Evolutionary conservation across 1,140 invertebrate species (phyloP).

Genomic region (Caenorhabditis tropicalis): DNA sequence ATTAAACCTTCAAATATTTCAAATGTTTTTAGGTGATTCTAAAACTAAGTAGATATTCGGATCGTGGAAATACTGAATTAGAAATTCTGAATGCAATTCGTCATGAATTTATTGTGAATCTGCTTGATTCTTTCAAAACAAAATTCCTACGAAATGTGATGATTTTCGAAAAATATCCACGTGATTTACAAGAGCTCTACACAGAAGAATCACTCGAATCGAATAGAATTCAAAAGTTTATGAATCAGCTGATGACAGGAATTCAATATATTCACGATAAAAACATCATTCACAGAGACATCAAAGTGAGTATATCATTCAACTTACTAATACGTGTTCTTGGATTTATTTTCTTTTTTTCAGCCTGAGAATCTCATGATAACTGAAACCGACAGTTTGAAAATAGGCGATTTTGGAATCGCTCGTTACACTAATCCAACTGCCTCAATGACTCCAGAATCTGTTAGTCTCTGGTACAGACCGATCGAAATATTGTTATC

Average conservation of each 20-base stretch:
- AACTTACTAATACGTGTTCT: too few species aligned
- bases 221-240: not conserved
- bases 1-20: not conserved
- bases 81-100: not conserved
- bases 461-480: not conserved
- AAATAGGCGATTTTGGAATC: not conserved
- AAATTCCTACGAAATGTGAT: not conserved
- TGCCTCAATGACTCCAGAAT: not conserved
- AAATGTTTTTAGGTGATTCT: not conserved
- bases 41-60: not conserved
- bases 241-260: not conserved
- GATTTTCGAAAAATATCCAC: not conserved
- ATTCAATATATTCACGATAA: not conserved
- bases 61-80: not conserved
- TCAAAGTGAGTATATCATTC: not conserved
- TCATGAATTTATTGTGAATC: not conserved
- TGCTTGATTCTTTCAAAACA: not conserved
- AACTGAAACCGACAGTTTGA: not conserved
- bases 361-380: not conserved
- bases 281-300: constrained; percentile 17
- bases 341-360: too few species aligned
- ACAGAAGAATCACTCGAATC: not conserved
- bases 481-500: not conserved
- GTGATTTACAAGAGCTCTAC: not conserved
- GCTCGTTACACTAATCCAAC: not conserved